Conservation (phyloP, 2,888 invertebrate species). For the Seira ritae region DNA sequence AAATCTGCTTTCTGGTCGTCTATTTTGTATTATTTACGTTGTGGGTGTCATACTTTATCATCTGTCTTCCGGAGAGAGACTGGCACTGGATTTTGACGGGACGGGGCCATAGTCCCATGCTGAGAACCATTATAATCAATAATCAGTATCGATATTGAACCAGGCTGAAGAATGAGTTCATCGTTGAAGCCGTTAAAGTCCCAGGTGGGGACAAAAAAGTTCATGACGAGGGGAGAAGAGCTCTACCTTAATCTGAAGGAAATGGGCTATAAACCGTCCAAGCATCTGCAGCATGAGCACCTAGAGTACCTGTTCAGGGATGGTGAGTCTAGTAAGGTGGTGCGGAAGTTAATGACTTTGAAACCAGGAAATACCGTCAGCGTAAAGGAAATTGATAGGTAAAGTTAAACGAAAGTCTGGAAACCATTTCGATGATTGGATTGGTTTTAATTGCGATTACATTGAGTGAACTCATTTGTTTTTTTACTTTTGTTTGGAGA, state of each 20-base stretch:
- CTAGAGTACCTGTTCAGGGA: constrained; percentile 66
- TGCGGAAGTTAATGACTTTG: constrained; percentile 55
- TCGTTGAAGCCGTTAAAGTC: no score
- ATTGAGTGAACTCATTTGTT: background rate
- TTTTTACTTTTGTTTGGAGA: constrained; percentile 33
- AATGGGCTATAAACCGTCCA: constrained; percentile 52
- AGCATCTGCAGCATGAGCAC: constrained; percentile 57
- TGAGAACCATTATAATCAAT: constrained; percentile 27
- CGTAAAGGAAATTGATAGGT: constrained; percentile 54
- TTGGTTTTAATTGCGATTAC: no score
- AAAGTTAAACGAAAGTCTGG: no score
- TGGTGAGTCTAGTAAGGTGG: constrained; percentile 52
- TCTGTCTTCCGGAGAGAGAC: constrained; percentile 63
- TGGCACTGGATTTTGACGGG: constrained; percentile 66
- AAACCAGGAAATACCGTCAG: constrained; percentile 52
- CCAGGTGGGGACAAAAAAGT: constrained; percentile 37
- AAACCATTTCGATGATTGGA: no score
- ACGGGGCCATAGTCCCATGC: constrained; percentile 51
- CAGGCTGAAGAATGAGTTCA: background rate
- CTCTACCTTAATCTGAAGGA: constrained; percentile 46
- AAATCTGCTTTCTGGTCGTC: constrained; percentile 58
- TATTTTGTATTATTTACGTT: constrained; percentile 62
- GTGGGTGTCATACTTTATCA: constrained; percentile 65
- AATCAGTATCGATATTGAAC: constrained; percentile 30
- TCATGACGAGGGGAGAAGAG: constrained; percentile 49